Base-by-base conservation (phyloP, 2,888 invertebrate species). In the Platycheirus albimanus region DNA sequence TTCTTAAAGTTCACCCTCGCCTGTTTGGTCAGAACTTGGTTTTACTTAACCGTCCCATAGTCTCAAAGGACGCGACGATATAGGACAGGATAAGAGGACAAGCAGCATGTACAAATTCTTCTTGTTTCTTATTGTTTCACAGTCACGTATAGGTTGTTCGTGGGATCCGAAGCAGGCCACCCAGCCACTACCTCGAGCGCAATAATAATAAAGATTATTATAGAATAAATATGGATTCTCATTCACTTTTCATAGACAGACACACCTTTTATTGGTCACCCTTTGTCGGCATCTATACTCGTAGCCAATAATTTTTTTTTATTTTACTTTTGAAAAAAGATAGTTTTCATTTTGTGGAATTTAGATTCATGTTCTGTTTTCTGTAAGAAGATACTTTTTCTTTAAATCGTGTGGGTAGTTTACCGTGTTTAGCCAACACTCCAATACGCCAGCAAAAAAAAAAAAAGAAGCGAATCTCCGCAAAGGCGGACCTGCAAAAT, bases 401-500 rank as follows among this genome's bases (percentile, higher is more conserved):
- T 33, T n/a, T n/a, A n/a, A n/a, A n/a, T n/a, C 64, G 56, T 71
- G 72, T 52, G 43, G 54, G 56, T 54, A 58, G 43, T 45, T 66
- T 38, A 61, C 72, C 66, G 30, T 52, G 13, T 20, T 72, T 56
- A 38, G 20, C 76, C 67, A 76, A 76, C 67, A 54, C 38, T 43
- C 20, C n/a, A n/a, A n/a, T n/a, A 4, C 1, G 30, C 30, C 30
- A 33, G 7, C 30, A 17, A 19, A 19, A 79, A 74, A 80, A 33
- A 33, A 3, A 17, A 19, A 19, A 79, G 69, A 80, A 80, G 64
- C 75, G 80, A 80, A 64, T 64, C 56, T 75, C 56, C 56, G 6
- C 54, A 64, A 15, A 75, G 70, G 69, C 70, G 80, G 45, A 70
- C 58, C 66, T 81, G 76, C 77, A 28, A 71, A 69, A 61, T 38